phyloP scores from a whole-genome alignment of 2,797 vertebrate genomes.

The Sphaeramia orbicularis region DNA sequence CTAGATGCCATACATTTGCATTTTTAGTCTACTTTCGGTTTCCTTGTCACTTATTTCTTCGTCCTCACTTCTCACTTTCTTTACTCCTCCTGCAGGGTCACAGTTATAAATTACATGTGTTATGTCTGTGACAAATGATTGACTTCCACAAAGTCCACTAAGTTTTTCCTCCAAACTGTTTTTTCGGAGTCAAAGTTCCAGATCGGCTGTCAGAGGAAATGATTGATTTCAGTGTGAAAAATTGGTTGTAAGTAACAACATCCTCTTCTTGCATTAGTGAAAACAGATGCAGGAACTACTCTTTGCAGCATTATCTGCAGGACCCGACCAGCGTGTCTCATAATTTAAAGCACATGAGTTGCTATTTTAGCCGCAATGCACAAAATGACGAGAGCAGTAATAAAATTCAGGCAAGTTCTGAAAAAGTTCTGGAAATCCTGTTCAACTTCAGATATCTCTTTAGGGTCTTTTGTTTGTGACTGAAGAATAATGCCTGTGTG shows the following conservation, averaged over 20 bases:
- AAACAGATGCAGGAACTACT: conserved; percentile 87
- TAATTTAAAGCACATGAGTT: conserved; percentile 89
- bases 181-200: conserved; percentile 72
- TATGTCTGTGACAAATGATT: conserved; percentile 62
- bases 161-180: conserved; percentile 61
- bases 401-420: conserved; percentile 81
- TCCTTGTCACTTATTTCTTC: conserved; percentile 30
- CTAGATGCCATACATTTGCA: conserved; percentile 31
- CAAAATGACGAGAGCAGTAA: conserved; percentile 82
- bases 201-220: conserved; percentile 74
- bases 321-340: conserved; percentile 78
- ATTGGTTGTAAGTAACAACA: conserved; percentile 90
- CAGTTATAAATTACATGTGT: conserved; percentile 46
- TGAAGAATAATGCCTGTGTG: conserved; percentile 63
- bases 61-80: conserved; percentile 23
- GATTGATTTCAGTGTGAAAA: conserved; percentile 88
- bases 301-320: conserved; percentile 85
- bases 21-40: conserved; percentile 49
- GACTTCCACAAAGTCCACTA: conserved; percentile 56
- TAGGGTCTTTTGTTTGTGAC: conserved; percentile 83
- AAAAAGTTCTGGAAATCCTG: conserved; percentile 82
- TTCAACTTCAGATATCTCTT: conserved; percentile 68
- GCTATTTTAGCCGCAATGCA: conserved; percentile 78
- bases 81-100: conserved; percentile 37
- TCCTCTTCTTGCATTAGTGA: conserved; percentile 88